Base-by-base conservation (phyloP, 2,113 vertebrate species). In the Pangasianodon hypophthalmus region DNA sequence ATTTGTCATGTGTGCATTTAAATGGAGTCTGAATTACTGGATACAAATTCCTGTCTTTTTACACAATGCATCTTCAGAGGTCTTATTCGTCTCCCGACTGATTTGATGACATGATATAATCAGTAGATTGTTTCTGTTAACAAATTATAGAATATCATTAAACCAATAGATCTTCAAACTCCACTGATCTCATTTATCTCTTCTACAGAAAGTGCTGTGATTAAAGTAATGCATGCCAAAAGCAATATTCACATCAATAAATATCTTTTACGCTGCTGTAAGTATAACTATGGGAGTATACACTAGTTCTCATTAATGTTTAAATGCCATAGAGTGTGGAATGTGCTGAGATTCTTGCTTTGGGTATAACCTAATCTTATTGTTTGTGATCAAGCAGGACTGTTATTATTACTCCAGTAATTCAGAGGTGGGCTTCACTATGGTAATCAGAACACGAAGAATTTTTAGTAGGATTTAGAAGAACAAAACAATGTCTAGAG, bases 241-340 rank as follows among this genome's bases (percentile, higher is more conserved):
- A 60, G 54, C 41, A 87, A 87, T 84, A 73, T 41, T 62, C 46
- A 48, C 58, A 29, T 52, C n/a, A 69, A 58, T 79, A 67, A 67
- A 69, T 86, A 67, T 89, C 29, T 85, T 13, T 82, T 71, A 8
- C 13, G 19, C 48, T 26, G 44, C n/a, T 37, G 24, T 85, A 62
- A 44, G 75, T 77, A 84, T 85, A 62, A 44, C 83, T 77, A 84
- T 11, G 29, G 44, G 44, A 54, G 32, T 48, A 26, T 58, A 69
- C 13, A 58, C 19, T 58, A 87, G 87, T 89, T 48, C n/a, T 84
- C 80, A 32, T 85, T 89, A 85, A 50, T 54, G 69, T 62, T 75
- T 79, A 52, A 85, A 69, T 85, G 60, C 67, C 75, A 67, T 21
- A 58, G 60, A 86, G 62, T 26, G 41, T 41, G 13, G 56, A 92